Base-by-base conservation (phyloP, 2,888 invertebrate genomes). In the Acrobasis consociella region DNA sequence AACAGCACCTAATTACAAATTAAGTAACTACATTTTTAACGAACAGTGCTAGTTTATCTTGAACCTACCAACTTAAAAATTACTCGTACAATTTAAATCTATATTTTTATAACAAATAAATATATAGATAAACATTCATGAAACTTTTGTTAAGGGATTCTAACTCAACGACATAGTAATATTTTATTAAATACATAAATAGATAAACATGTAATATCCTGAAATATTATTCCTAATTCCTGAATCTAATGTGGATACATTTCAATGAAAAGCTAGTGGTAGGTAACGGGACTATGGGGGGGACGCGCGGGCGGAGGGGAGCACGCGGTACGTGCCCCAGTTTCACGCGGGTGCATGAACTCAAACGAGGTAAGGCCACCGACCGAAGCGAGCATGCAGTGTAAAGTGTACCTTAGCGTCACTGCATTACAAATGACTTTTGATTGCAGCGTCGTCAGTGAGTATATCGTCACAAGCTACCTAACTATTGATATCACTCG, bases 361-460 rank as follows among this genome's bases (percentile, higher is more conserved):
- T 90, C 89, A 81, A 93, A 89, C 87, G 93, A 93, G 93, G 93
- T 93, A 90, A 93, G 93, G 93, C 93, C 93, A 90, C 91, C 91
- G 91, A 90, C 91, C 91, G 91, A 75, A 66, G 73, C 73, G 68
- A 66, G 71, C 67, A 69, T 71, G 46, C 83, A 81, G 73, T 75
- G 82, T 69, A 80, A 85, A 85, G 69, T 82, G 74, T 68, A 77
- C 85, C 78, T 82, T 91, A 86, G 77, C 65, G 56, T 62, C 64
- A 62, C 65, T 49, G 63, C n/a, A 52, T 68, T 81, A 85, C 63
- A 79, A 72, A 69, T 64, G 64, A 69, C 69, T 79, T 79, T 86
- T 60, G 75, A 68, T 66, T 80, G 78, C 62, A 63, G 58, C 16
- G 62, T 13, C 60, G 68, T 69, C 71, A 76, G 80, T 76, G 79